Conservation (phyloP, 2,113 vertebrate species). For the Garra rufa region DNA sequence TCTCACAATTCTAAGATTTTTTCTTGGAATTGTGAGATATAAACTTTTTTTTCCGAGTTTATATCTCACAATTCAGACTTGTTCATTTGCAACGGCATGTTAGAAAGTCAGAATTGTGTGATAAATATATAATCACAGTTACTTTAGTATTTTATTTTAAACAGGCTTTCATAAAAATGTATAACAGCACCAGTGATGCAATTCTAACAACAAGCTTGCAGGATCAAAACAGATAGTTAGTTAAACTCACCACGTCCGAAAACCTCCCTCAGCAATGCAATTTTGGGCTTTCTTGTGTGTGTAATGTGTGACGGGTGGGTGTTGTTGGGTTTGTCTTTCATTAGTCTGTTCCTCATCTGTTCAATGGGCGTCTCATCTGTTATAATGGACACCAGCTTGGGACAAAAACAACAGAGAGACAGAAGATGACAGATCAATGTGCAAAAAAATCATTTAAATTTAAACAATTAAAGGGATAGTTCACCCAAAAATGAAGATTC, state of each 20-base stretch:
- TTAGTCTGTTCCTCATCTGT: slow-evolving; percentile 79
- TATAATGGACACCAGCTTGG: slow-evolving; percentile 79
- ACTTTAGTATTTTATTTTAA: too few relatives aligned
- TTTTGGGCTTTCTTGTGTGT: slow-evolving; percentile 79
- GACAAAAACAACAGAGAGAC: neutral
- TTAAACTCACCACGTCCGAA: slow-evolving; percentile 77
- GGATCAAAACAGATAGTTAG: neutral
- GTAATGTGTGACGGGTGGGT: slow-evolving; percentile 55
- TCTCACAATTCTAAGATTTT: too few relatives aligned
- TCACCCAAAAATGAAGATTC: too few relatives aligned
- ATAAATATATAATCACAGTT: too few relatives aligned
- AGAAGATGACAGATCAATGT: neutral
- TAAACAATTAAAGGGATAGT: too few relatives aligned
- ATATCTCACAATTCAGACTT: too few relatives aligned
- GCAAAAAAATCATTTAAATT: too few relatives aligned
- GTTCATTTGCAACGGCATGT: too few relatives aligned
- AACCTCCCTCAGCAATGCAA: slow-evolving; percentile 79
- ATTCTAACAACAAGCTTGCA: neutral
- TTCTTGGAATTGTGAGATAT: too few relatives aligned
- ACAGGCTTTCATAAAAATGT: too few relatives aligned
- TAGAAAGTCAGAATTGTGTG: too few relatives aligned
- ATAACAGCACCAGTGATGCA: neutral
- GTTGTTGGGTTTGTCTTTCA: slow-evolving; percentile 70
- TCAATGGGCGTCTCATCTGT: slow-evolving; percentile 82
- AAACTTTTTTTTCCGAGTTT: too few relatives aligned